Base-by-base conservation (phyloP, 2,888 invertebrate species). In the Ferdinandea cuprea region DNA sequence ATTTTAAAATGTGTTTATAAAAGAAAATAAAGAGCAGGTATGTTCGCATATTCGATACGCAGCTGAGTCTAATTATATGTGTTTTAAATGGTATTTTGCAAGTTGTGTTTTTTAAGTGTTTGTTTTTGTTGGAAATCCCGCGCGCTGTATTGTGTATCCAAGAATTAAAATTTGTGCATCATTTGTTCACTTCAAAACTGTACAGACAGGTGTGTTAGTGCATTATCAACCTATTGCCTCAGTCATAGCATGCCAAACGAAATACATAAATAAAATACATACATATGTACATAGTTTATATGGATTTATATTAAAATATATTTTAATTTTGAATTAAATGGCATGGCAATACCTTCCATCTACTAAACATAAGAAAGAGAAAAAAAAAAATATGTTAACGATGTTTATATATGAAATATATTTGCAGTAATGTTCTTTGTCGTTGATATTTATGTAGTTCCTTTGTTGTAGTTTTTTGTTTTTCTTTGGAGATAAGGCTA, bases 1-100 rank as follows among this genome's bases (percentile, higher is more conserved):
- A 28, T 15, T 32, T 2, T 46, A 71, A 9, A 61, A 50, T 59
- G 59, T 69, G 58, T 48, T 46, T 19, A 59, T 7, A 54, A 54
- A 30, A 48, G n/a, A 32, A 17, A 50, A 37, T 13, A 8, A 52
- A 40, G 9, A 52, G n/a, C 63, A 61, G 46, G 61, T 61, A 61
- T 46, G 61, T 46, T 46, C 48, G 35, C 15, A 46, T 32, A 35
- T 63, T 13, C 21, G 46, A 32, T 21, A 17, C 13, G 40, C 40
- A 54, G 21, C 52, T n/a, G 54, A 37, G 6, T 54, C 13, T 21
- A 37, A 54, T 37, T 54, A 32, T 54, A 21, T 21, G 21, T 37
- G 54, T 54, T 42, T 59, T 30, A 3, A 37, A 15, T 25, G 13
- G 21, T 8, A 40, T 4, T 15, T 42, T 4, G 19, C 15, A 42